These are phyloP conservation scores for Camponotus vicinus DNA, from an alignment of 1,140 invertebrate genomes.

Conservation along the genomic window DNA sequence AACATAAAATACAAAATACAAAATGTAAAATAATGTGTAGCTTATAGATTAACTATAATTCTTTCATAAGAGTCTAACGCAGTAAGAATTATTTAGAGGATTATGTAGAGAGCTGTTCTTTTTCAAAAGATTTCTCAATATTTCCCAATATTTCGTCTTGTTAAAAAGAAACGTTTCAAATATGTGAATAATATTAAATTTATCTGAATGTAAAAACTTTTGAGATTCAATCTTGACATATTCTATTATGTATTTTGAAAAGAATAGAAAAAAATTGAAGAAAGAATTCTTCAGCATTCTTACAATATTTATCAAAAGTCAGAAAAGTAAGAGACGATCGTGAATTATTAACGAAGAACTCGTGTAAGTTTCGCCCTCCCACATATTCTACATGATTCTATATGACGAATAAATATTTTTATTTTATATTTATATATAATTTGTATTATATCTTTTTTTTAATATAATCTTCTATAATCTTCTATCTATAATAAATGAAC, in stretches of 20 bases:
- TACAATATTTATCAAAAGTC: conserved; percentile 25
- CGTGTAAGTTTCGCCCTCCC: neutral
- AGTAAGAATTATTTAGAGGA: neutral
- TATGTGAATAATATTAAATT: too few relatives aligned
- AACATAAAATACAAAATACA: neutral
- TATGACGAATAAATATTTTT: conserved; percentile 3
- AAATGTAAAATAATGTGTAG: too few relatives aligned
- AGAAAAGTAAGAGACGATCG: neutral
- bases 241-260: neutral
- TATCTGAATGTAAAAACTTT: neutral
- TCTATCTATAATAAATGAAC: too few relatives aligned
- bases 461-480: too few relatives aligned
- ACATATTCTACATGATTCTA: conserved; percentile 4
- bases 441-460: too few relatives aligned
- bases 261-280: neutral
- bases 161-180: neutral
- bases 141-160: neutral
- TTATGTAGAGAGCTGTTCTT: neutral
- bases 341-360: conserved; percentile 3
- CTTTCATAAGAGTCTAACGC: neutral
- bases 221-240: neutral
- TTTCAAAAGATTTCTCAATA: neutral
- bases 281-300: neutral
- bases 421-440: neutral
- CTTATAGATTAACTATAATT: neutral